Base-by-base conservation (phyloP, 2,113 vertebrate species). In the Motacilla alba region DNA sequence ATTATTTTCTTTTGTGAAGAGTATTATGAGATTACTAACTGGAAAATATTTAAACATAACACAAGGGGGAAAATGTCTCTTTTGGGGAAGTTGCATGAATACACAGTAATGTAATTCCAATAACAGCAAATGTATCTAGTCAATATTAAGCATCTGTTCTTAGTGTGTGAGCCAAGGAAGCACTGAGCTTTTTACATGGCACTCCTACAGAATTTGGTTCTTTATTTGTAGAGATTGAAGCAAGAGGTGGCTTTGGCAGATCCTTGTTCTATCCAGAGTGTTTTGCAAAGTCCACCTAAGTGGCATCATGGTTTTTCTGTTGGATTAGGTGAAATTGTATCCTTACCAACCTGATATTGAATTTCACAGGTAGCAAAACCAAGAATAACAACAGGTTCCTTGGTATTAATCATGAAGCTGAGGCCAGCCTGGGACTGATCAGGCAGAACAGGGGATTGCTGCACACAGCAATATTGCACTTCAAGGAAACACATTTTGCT, bases 281-380 rank as follows among this genome's bases (percentile, higher is more conserved):
- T 73, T 94, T 80, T 79, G 30, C 44, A 47, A 75, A 64, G 62
- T 63, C 79, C 76, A 68, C n/a, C 39, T 24, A 43, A 52, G 59
- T 63, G 60, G 47, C 82, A 85, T 52, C 37, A 37, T 3, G 17
- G 4, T 75, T 80, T 74, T 31, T 44, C n/a, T 73, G 12, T 6
- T 49, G 53, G 63, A 91, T 96, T 90, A 97, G 78, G 44, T 75
- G 87, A 96, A 97, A 97, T 66, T 52, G 37, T 89, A 93, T 94
- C 92, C 55, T 83, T 59, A 87, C 88, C 89, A 94, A 49, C 76
- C 94, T 16, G 0, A 62, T 74, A 94, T 80, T 82, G 79, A 90
- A 93, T 97, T 96, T 97, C 95, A 89, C 53, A 95, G 86, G 87
- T 77, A 96, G 95, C 72, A 97, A 98, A 96, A 68, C 89, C 93